These are phyloP conservation scores for Clarias magur DNA, from an alignment of 2,113 vertebrate genomes.

Conservation along the genomic window DNA sequence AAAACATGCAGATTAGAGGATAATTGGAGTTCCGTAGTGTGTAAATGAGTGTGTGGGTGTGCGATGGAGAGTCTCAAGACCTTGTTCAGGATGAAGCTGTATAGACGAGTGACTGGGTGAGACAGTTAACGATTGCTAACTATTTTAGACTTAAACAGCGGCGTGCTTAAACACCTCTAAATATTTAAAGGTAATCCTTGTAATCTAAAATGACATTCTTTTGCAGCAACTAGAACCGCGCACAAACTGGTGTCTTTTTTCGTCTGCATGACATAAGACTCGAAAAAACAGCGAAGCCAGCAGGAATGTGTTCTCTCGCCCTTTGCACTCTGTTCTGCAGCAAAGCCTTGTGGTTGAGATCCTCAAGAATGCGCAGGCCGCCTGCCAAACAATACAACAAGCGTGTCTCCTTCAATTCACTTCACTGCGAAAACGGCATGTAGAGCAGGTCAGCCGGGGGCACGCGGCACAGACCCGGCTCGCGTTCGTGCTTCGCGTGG, in stretches of 20 bases:
- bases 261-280: constrained; percentile 35
- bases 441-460: constrained; percentile 38
- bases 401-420: constrained; percentile 43
- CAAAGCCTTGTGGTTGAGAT: constrained; percentile 33
- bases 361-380: constrained; percentile 39
- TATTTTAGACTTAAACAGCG: background rate
- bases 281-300: constrained; percentile 14
- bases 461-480: constrained; percentile 8
- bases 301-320: constrained; percentile 44
- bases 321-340: constrained; percentile 42
- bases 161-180: background rate
- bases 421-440: constrained; percentile 44
- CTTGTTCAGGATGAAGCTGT: too few relatives aligned
- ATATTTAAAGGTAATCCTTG: background rate
- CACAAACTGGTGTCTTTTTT: background rate
- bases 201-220: background rate
- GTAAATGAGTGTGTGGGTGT: too few relatives aligned
- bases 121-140: background rate
- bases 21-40: too few relatives aligned
- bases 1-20: too few relatives aligned
- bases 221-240: background rate
- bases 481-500: background rate
- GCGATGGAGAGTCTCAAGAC: too few relatives aligned
- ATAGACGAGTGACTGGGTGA: too few relatives aligned
- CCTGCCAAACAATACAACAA: constrained; percentile 45